phyloP scores from a whole-genome alignment of 1,140 invertebrate species.

The Zaprionus lachaisei region DNA sequence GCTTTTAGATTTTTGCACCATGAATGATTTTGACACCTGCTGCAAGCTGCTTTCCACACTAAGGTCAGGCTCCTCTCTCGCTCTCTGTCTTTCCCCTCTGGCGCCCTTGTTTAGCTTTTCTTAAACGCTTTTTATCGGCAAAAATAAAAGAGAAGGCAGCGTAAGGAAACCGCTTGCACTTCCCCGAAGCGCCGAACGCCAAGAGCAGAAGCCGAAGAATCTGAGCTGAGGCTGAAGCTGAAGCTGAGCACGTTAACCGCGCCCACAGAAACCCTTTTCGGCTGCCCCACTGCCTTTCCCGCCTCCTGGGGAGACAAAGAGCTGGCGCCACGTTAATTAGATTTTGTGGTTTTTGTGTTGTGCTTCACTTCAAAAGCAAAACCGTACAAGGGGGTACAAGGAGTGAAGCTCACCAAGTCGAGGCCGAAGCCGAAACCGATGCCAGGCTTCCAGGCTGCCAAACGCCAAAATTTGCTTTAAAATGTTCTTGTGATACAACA shows the following conservation, averaged over 20 bases:
- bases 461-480: slow-evolving; percentile 81
- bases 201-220: slow-evolving; percentile 62
- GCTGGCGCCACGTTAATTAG: slow-evolving; percentile 79
- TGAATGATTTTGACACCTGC: slow-evolving; percentile 30
- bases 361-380: slow-evolving; percentile 82
- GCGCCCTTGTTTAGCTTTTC: background rate
- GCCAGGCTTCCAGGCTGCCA: slow-evolving; percentile 60
- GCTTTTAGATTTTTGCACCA: background rate
- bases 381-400: slow-evolving; percentile 22
- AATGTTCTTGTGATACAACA: slow-evolving; percentile 72
- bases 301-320: slow-evolving; percentile 45
- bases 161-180: slow-evolving; percentile 11
- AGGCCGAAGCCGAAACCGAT: background rate
- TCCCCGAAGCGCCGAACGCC: slow-evolving; percentile 53
- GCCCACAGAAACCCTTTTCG: slow-evolving; percentile 32
- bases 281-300: background rate
- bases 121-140: slow-evolving; percentile 38
- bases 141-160: slow-evolving; percentile 9
- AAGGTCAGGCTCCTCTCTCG: no score
- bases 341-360: slow-evolving; percentile 82
- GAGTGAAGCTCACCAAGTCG: no score
- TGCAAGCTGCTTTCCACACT: background rate
- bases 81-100: background rate
- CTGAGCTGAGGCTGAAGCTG: slow-evolving; percentile 14
- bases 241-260: slow-evolving; percentile 47